Base-by-base conservation (phyloP, 2,888 invertebrate genomes). In the Drosophila meridionalis region DNA sequence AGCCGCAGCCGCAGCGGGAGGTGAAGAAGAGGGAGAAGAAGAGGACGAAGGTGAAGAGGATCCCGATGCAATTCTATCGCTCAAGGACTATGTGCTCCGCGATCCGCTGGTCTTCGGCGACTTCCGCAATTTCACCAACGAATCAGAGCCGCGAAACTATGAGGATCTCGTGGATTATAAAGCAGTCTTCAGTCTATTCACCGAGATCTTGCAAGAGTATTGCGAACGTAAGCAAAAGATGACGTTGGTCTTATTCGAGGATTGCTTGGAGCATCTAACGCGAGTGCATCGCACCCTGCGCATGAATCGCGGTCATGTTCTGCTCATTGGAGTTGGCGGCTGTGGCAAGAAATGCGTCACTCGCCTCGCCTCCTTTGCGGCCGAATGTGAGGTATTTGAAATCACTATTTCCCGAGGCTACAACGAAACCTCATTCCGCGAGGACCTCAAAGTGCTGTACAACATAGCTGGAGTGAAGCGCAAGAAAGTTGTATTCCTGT, bases 151-250 rank as follows among this genome's bases (percentile, higher is more conserved):
- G 0, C 94, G 98, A 66, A 95, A 95, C 81, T 98, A 98, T 89
- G 98, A 98, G 91, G 98, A 98, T 91, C 94, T 98, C 14, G 94
- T 98, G 8, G 98, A 98, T 92, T 98, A 97, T 90, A 96, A 97
- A 84, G 97, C 98, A 0, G 95, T 97, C n/a, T 97, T 96, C 91
- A 96, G 95, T 81, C 93, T 98, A 2, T 98, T 98, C 89, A 96
- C 97, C 94, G 98, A 98, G 96, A 97, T 98, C 76, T 92, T 98
- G 50, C 97, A 97, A 80, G 97, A 98, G 81, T 98, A 96, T 93
- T 97, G 97, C 91, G 97, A 97, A 81, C 95, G 95, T 32, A 94
- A 95, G 58, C 94, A 94, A 69, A 96, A 96, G 89, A 94, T 98
- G 94, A 96, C 95, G 32, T 94, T 98, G 77, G 98, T 98, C 0